A percentile compares a stretch with the other conserved stretches of the same genome.
Conservation (phyloP, 2,888 invertebrate genomes). For the Orthosia gothica region DNA sequence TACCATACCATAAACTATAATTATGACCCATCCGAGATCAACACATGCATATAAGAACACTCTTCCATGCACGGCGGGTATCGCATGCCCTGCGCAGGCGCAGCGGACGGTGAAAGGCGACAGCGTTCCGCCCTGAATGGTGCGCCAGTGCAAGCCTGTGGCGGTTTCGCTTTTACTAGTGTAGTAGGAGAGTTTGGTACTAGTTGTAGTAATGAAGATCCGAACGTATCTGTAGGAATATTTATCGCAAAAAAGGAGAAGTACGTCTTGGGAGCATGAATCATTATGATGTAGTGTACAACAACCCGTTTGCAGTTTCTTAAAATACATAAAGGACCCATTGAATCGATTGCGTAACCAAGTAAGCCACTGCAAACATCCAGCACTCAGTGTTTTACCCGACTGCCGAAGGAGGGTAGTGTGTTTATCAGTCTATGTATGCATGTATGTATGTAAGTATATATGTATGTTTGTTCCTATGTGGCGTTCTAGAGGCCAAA, state of each 20-base stretch:
- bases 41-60: constrained; percentile 13
- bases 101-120: constrained; percentile 75
- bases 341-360: too few relatives aligned
- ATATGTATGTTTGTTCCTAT: too few relatives aligned
- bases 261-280: not conserved
- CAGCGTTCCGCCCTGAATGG: constrained; percentile 76
- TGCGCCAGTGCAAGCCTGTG: constrained; percentile 57
- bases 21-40: constrained; percentile 29
- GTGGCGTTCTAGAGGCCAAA: too few relatives aligned
- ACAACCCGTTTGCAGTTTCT: not conserved
- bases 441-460: too few relatives aligned
- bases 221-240: not conserved
- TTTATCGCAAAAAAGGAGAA: not conserved
- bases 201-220: not conserved
- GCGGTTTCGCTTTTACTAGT: constrained; percentile 76
- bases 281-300: not conserved
- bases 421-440: too few relatives aligned
- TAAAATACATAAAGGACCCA: not conserved
- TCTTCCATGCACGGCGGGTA: constrained; percentile 27
- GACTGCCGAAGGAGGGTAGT: too few relatives aligned
- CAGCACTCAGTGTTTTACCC: too few relatives aligned
- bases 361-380: too few relatives aligned
- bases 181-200: constrained; percentile 11
- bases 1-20: constrained; percentile 26
- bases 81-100: constrained; percentile 60